phyloP scores from a whole-genome alignment of 2,113 vertebrate genomes.

The Rhynchomys soricoides region DNA sequence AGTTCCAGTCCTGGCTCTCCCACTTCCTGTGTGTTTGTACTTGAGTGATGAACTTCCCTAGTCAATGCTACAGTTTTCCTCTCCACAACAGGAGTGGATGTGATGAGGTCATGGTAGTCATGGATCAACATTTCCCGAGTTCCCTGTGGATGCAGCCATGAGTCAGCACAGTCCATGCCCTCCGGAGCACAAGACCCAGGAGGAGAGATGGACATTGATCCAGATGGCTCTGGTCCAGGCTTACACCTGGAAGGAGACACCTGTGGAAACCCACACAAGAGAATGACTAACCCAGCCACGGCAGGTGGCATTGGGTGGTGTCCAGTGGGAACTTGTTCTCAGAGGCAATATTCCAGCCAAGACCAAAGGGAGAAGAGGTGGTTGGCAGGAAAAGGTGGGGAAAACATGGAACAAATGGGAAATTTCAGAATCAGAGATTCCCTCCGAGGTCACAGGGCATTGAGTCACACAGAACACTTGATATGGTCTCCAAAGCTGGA shows the following conservation, averaged over 20 bases:
- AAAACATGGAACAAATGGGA: not conserved
- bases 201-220: not conserved
- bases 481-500: too few species aligned
- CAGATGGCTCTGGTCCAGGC: not conserved
- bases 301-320: not conserved
- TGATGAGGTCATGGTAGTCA: constrained; percentile 53
- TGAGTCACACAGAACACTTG: fast-evolving
- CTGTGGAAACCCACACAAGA: not conserved
- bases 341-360: not conserved
- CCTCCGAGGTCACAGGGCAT: not conserved
- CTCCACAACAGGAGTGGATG: constrained; percentile 3
- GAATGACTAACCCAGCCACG: not conserved
- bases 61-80: not conserved
- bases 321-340: constrained; percentile 51
- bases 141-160: not conserved
- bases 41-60: constrained; percentile 5
- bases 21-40: not conserved
- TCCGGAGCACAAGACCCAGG: not conserved
- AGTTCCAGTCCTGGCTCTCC: not conserved
- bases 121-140: constrained; percentile 45
- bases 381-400: not conserved
- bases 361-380: constrained; percentile 25
- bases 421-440: not conserved
- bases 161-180: not conserved
- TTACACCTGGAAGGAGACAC: not conserved